Percentiles rank a stretch among this genome's conserved stretches.
Evolutionary conservation across 2,797 vertebrate species (phyloP).

Genomic region (Chloroceryle inda): DNA sequence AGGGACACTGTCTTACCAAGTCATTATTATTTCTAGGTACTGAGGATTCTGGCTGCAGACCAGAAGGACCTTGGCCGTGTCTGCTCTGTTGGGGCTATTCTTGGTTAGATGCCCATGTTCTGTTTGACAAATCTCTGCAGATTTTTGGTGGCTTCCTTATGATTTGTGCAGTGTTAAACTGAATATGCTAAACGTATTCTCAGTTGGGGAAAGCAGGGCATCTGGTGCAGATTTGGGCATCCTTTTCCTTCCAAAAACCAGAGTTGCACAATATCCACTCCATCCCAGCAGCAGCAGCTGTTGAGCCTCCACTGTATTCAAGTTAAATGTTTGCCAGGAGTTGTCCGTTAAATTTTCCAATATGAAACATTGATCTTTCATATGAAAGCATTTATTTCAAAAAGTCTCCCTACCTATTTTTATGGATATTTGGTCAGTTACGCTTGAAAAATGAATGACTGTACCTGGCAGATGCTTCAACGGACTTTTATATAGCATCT

Average conservation of each 20-base stretch:
- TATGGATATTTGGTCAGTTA: background rate
- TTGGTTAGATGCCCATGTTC: background rate
- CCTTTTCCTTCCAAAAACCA: background rate
- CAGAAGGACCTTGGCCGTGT: background rate
- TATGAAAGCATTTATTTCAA: slow-evolving; percentile 18
- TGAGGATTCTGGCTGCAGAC: background rate
- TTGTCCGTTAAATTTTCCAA: background rate
- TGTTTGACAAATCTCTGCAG: background rate
- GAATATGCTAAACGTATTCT: background rate
- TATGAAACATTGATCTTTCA: background rate
- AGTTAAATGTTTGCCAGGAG: background rate
- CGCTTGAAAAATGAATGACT: background rate
- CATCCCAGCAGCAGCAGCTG: background rate
- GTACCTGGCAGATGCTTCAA: background rate
- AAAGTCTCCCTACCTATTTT: background rate
- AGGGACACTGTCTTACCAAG: background rate
- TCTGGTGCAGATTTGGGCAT: background rate
- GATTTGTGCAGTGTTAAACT: background rate
- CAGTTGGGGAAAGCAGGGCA: background rate
- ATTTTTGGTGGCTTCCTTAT: background rate
- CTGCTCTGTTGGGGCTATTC: background rate
- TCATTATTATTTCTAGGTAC: background rate
- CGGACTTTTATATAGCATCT: background rate
- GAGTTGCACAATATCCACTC: background rate
- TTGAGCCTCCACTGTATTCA: background rate